Percentiles rank a stretch among this genome's conserved stretches.
phyloP scores from a whole-genome alignment of 2,888 invertebrate genomes.

The Caenorhabditis sp. region DNA sequence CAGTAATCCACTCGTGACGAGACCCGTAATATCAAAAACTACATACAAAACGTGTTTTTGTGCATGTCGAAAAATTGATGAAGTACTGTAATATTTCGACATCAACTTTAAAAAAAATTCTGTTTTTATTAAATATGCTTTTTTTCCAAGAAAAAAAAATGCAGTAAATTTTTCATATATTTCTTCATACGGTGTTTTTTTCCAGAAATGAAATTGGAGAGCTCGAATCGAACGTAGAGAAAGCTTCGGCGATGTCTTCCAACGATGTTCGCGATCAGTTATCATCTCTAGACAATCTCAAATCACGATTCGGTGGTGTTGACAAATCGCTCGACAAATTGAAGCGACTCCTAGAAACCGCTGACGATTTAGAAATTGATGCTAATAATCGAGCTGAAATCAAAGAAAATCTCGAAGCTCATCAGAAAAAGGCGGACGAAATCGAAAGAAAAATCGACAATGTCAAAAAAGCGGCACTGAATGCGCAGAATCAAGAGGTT shows the following conservation, averaged over 20 bases:
- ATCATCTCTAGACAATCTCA: constrained; percentile 25
- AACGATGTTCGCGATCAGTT: constrained; percentile 45
- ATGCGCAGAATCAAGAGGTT: constrained; percentile 41
- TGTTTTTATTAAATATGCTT: too few species aligned
- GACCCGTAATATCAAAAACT: too few species aligned
- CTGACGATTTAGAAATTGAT: constrained; percentile 42
- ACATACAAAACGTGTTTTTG: too few species aligned
- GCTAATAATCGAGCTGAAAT: constrained; percentile 46
- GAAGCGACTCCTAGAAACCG: constrained; percentile 14
- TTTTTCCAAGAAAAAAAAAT: too few species aligned
- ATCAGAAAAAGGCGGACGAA: constrained; percentile 47
- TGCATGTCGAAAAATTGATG: too few species aligned
- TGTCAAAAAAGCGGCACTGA: constrained; percentile 48
- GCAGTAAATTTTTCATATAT: too few species aligned
- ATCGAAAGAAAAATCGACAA: constrained; percentile 47
- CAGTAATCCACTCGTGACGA: too few species aligned
- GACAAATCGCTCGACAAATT: constrained; percentile 25
- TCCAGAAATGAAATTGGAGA: constrained; percentile 43
- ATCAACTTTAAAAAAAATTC: too few species aligned
- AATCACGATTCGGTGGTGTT: constrained; percentile 33
- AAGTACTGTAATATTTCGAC: too few species aligned
- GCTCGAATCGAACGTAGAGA: constrained; percentile 48
- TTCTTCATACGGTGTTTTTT: too few species aligned
- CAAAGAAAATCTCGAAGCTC: constrained; percentile 37
- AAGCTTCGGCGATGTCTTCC: constrained; percentile 36